Conservation (phyloP, 2,797 vertebrate species). For the Mus caroli region DNA sequence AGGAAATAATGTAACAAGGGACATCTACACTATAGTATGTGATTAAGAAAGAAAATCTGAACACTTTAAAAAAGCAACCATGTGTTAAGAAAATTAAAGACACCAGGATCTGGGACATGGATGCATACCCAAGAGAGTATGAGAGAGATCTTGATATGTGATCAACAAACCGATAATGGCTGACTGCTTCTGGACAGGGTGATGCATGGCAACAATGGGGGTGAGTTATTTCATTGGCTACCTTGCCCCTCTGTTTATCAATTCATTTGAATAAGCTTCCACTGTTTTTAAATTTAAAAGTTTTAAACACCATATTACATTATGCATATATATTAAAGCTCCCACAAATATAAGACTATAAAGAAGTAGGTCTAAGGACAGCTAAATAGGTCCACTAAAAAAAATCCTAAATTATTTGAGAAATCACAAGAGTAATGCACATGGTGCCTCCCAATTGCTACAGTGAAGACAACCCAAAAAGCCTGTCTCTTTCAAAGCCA, state of each 20-base stretch:
- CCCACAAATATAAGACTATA: neutral
- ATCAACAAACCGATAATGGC: neutral
- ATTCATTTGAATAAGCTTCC: neutral
- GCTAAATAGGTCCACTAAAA: neutral
- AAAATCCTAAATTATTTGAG: neutral
- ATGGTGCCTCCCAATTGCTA: fast-evolving
- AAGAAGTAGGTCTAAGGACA: neutral
- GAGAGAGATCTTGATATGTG: neutral
- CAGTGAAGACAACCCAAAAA: neutral
- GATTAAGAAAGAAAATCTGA: neutral
- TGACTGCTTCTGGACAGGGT: neutral
- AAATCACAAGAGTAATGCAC: neutral
- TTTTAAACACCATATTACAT: neutral
- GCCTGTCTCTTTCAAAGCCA: neutral
- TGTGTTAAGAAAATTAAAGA: neutral
- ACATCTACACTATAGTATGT: neutral
- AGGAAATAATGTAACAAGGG: neutral
- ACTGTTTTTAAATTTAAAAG: neutral
- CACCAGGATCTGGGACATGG: neutral
- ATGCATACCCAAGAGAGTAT: fast-evolving
- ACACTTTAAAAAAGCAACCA: neutral
- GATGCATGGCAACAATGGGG: fast-evolving
- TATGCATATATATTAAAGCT: neutral
- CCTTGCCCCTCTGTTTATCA: neutral
- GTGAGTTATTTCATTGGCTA: neutral